Evolutionary conservation across 1,140 invertebrate genomes (phyloP), one percentile per base, ranked within the genome.

Genomic region (Sminthurides bifidus): DNA sequence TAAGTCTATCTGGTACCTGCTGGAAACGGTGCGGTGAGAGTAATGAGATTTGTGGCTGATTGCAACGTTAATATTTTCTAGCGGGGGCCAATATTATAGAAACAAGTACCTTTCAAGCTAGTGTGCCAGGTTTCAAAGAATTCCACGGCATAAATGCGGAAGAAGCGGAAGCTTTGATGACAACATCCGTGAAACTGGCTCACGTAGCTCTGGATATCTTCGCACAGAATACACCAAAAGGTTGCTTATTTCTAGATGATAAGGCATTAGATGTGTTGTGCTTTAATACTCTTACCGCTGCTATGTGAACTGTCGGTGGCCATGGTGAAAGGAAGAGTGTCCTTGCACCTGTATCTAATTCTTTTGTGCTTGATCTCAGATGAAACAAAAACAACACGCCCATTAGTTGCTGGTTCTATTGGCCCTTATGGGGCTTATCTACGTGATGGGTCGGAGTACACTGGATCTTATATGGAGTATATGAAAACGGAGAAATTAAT

Each of bases 101-200:
- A 58, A 91, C 87, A 4, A 85, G 84, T 56, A 91, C 87, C 2
- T 95, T 94, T 68, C 90, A 94, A 73, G 85, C 88, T 0, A 86
- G 83, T 12, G 72, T 91, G 38, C 76, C 78, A 21, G 85, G 87
- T 0, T 85, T 91, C 66, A 73, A 76, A 57, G 75, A 83, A 66
- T 77, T 86, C 68, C 68, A 91, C 27, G 73, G 76, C 0, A 58
- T 85, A 0, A 75, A 72, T 17, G 69, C 77, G 58, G 72, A 79
- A 38, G 73, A 84, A 62, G 79, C 80, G 43, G 71, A 80, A 38
- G 69, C 79, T 2, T 71, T 89, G 4, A 84, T 94, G 19, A 73
- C 76, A 50, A 74, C 77, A 58, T 81, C 83, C 19, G 85, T 86
- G 0, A 53, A 75, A 30, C 69, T 88, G 4, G 85, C 84, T 5